phyloP scores from a whole-genome alignment of 2,797 vertebrate species.

The Amniataba percoides region DNA sequence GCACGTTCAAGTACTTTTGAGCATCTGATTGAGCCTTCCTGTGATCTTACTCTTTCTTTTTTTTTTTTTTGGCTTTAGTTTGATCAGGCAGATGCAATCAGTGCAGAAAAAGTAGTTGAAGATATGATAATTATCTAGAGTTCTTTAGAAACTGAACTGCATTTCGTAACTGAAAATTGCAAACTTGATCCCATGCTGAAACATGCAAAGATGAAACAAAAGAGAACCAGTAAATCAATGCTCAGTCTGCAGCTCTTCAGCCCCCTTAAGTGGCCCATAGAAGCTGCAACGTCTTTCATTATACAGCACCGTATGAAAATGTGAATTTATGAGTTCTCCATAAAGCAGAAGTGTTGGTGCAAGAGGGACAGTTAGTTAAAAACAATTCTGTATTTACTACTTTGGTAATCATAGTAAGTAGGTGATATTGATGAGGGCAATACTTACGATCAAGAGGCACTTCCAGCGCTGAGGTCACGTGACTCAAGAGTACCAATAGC shows the following conservation, averaged over 20 bases:
- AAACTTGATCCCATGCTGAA: constrained; percentile 48
- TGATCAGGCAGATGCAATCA: constrained; percentile 39
- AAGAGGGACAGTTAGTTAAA: neutral
- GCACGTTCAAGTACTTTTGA: constrained; percentile 53
- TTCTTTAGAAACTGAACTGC: neutral
- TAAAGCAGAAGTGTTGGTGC: neutral
- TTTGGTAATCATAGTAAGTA: neutral
- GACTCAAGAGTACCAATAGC: constrained; percentile 88
- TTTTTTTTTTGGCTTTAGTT: neutral
- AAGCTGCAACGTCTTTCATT: constrained; percentile 1
- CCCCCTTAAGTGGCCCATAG: neutral
- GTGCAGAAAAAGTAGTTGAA: constrained; percentile 63
- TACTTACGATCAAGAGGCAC: constrained; percentile 98
- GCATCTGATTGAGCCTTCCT: constrained; percentile 43
- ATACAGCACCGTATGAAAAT: neutral
- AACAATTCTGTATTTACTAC: neutral
- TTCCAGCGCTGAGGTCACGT: constrained; percentile 90
- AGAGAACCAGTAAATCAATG: constrained; percentile 5
- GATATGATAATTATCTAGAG: constrained; percentile 12
- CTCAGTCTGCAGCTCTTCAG: constrained; percentile 4
- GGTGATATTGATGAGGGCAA: neutral
- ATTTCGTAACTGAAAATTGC: constrained; percentile 17
- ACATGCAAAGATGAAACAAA: constrained; percentile 51
- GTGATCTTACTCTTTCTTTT: neutral
- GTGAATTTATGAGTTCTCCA: neutral